Evolutionary conservation across 2,113 vertebrate species (phyloP), one percentile per base, ranked within the genome.

Genomic region (Cottus gobio): DNA sequence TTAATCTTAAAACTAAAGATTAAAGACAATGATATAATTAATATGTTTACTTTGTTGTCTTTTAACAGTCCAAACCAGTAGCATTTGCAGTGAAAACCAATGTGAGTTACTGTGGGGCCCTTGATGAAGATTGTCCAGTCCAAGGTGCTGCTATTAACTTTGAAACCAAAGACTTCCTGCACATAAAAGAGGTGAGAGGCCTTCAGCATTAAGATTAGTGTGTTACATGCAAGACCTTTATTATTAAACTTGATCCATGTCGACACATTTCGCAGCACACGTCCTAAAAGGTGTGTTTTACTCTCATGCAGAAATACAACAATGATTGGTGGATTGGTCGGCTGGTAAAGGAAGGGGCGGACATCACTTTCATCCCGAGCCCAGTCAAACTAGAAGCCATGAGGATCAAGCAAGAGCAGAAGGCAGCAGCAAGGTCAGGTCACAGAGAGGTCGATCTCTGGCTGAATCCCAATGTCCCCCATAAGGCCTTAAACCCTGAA

Each of bases 241-340:
- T 44, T 24, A 20, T 56, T 15, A 10, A 36, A 18, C 44, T 3
- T 37, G 26, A 37, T 37, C 11, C 30, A 39, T n/a, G 31, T 39
- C 63, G 36, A 34, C 34, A 34, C 16, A 20, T 72, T 39, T 11
- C 67, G 26, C 34, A 30, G 67, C 60, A 28, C 24, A n/a, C 62
- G 24, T 30, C 10, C 52, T 16, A n/a, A 54, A 67, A 30, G 8
- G 2, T 71, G 62, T 71, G 11, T 39, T 76, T 72, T 28, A 44
- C 60, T 57, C 1, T 57, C 4, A 0, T 72, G 39, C 93, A 98
- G 97, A 99, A 99, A 90, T 98, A 96, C 90, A 99, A 96, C 89
- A 99, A 99, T 74, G 97, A 99, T 85, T 99, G 97, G 97, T 99
- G 97, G 97, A 98, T 99, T 0, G 97, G 97, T 75, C 95, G 97